Percentiles rank a stretch among this genome's conserved stretches.
Conservation (phyloP, 1,140 invertebrate genomes). For the Drosophila orena region DNA sequence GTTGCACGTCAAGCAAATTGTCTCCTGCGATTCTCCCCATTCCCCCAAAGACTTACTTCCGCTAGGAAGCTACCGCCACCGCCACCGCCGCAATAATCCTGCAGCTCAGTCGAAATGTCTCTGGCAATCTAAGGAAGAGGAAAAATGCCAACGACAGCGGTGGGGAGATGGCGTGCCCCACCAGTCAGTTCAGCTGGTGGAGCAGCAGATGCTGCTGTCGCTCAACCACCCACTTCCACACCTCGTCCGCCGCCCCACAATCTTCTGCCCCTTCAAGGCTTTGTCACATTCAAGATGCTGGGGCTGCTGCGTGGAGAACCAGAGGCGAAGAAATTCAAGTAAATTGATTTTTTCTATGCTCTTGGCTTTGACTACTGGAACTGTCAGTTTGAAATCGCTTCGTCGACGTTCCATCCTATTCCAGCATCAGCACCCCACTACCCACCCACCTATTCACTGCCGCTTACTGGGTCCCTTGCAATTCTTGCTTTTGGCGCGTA, state of each 20-base stretch:
- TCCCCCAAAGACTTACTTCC: slow-evolving; percentile 29
- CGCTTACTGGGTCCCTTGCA: slow-evolving; percentile 42
- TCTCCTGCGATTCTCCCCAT: slow-evolving; percentile 30
- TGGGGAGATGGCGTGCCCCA: slow-evolving; percentile 3
- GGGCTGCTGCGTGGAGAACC: slow-evolving; percentile 49
- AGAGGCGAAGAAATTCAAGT: slow-evolving; percentile 73
- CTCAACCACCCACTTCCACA: slow-evolving; percentile 36
- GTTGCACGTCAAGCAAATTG: slow-evolving; percentile 81
- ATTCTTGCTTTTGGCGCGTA: slow-evolving; percentile 81
- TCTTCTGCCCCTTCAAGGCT: slow-evolving; percentile 30
- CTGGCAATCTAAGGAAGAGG: slow-evolving; percentile 76
- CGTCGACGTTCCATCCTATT: slow-evolving; percentile 20
- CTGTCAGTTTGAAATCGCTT: slow-evolving; percentile 74
- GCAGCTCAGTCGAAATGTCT: slow-evolving; percentile 76
- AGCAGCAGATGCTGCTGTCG: slow-evolving; percentile 77
- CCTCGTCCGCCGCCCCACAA: slow-evolving; percentile 8
- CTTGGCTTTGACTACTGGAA: slow-evolving; percentile 64
- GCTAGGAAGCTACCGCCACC: slow-evolving; percentile 1
- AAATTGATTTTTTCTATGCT: slow-evolving; percentile 74
- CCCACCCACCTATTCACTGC: neutral
- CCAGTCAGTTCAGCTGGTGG: neutral
- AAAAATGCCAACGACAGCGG: slow-evolving; percentile 72
- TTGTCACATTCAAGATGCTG: slow-evolving; percentile 76
- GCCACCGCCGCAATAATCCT: slow-evolving; percentile 69
- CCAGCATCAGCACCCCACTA: neutral